Evolutionary conservation across 2,113 vertebrate genomes (phyloP).

Genomic region (Beaufortia kweichowensis): DNA sequence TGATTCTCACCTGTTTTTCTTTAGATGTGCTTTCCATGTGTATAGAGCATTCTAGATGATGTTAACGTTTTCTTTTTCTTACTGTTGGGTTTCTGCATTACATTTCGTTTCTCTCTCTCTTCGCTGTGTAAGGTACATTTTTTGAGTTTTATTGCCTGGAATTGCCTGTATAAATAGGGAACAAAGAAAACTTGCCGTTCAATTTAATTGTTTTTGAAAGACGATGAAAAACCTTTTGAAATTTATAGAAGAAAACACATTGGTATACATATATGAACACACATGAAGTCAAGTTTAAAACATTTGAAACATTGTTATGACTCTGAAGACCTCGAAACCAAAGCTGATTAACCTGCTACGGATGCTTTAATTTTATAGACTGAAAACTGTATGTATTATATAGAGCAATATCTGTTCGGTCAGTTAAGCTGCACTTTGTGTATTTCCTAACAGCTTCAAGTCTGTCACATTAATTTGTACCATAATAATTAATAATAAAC

Average conservation of each 20-base stretch:
- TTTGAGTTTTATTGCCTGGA: slow-evolving; percentile 59
- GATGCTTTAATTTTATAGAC: slow-evolving; percentile 88
- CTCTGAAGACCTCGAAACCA: slow-evolving; percentile 93
- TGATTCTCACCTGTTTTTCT: slow-evolving; percentile 69
- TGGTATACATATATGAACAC: slow-evolving; percentile 8
- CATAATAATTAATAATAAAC: slow-evolving; percentile 98
- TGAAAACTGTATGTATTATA: slow-evolving; percentile 93
- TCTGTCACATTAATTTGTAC: slow-evolving; percentile 99
- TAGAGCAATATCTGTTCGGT: slow-evolving; percentile 99
- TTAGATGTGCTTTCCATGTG: slow-evolving; percentile 81
- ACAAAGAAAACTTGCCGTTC: slow-evolving; percentile 62
- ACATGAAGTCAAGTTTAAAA: slow-evolving; percentile 43
- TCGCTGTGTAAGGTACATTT: slow-evolving; percentile 58
- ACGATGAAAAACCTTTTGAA: slow-evolving; percentile 21
- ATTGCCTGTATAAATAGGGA: slow-evolving; percentile 55
- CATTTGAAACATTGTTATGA: slow-evolving; percentile 78
- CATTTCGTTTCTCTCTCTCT: slow-evolving; percentile 34
- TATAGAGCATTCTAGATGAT: slow-evolving; percentile 67
- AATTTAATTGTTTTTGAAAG: slow-evolving; percentile 58
- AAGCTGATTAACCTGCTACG: slow-evolving; percentile 96
- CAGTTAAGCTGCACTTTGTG: slow-evolving; percentile 99
- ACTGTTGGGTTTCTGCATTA: slow-evolving; percentile 38
- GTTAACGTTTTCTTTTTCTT: slow-evolving; percentile 60
- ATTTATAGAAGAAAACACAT: slow-evolving; percentile 24
- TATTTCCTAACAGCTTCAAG: slow-evolving; percentile 96